Evolutionary conservation across 2,888 invertebrate genomes (phyloP), one percentile per base, ranked within the genome.

Genomic region (Campopleginae sp.): DNA sequence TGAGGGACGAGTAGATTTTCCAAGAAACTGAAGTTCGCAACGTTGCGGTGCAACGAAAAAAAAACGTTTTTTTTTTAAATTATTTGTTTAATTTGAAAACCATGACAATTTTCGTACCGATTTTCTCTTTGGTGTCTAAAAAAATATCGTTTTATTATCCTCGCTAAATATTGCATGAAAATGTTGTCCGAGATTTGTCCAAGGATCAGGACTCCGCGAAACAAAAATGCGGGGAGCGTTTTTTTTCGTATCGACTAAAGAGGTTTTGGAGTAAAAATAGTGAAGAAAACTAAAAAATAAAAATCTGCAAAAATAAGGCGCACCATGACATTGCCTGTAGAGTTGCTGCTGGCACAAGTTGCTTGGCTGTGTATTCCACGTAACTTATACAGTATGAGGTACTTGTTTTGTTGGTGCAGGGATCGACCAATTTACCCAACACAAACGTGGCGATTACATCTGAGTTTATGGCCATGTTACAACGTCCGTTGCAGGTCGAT

Each of bases 401-500:
- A 61, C 72, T 66, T 58, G 85, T 71, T 76, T 42, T 27, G 58
- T 58, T 58, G n/a, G 65, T n/a, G 74, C 84, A 82, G 65, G 51
- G 75, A 86, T 90, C 88, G 87, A 89, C 89, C 91, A 92, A 92
- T 91, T 92, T 90, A 90, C 90, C 84, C 89, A 89, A 90, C 89
- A 91, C 88, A 88, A 87, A 89, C 86, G 88, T 86, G 85, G 83
- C 88, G 90, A 92, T 92, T 90, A 89, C 90, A 91, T 91, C 89
- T 88, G 71, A 76, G 76, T 75, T 78, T 72, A 71, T 68, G 66
- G 82, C 65, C 61, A 54, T 65, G 72, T 66, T 76, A 58, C 46
- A 74, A 68, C 75, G 86, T 84, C 82, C 82, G 82, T 75, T 63
- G 66, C 81, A 84, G 82, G 80, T 83, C 77, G 82, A 84, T 83